Conservation (phyloP, 35 echinoderm and acorn worm species). For the Nesometra sesokonis region DNA sequence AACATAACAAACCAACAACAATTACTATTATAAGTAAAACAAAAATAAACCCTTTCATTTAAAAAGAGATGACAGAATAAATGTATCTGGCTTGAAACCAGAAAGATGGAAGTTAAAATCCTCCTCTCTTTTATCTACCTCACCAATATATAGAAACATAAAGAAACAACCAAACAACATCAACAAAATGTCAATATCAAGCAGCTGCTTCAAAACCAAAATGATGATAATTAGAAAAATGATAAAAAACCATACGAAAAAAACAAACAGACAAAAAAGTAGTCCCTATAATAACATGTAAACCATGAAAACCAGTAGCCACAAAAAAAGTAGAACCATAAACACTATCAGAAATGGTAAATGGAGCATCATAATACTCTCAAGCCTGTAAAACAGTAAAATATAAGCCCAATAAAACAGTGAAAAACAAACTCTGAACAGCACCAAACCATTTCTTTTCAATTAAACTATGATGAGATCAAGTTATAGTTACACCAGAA, state of each 20-base stretch:
- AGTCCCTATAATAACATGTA: conserved; percentile 61
- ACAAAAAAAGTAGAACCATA: conserved; percentile 71
- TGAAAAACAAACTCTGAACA: conserved; percentile 26
- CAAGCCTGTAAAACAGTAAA: conserved; percentile 45
- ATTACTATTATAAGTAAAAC: neutral
- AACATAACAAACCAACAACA: neutral
- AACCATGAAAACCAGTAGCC: conserved; percentile 53
- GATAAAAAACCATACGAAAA: conserved; percentile 6
- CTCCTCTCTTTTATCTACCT: conserved; percentile 64
- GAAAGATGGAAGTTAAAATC: conserved; percentile 57
- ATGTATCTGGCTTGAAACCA: conserved; percentile 68
- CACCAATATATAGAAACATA: conserved; percentile 77
- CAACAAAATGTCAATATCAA: conserved; percentile 66
- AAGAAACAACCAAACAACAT: conserved; percentile 64
- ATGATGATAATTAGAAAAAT: conserved; percentile 53
- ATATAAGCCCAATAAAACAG: conserved; percentile 27
- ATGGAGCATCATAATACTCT: conserved; percentile 51
- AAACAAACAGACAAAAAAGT: conserved; percentile 41
- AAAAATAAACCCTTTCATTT: neutral
- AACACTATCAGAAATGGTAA: conserved; percentile 56
- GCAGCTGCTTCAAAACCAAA: conserved; percentile 66
- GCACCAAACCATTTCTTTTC: conserved; percentile 27
- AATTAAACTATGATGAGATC: conserved; percentile 53
- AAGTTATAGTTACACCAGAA: conserved; percentile 54
- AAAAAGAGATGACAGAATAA: conserved; percentile 18